Evolutionary conservation across 2,113 vertebrate genomes (phyloP), one percentile per base, ranked within the genome.

Genomic region (Bos javanicus): DNA sequence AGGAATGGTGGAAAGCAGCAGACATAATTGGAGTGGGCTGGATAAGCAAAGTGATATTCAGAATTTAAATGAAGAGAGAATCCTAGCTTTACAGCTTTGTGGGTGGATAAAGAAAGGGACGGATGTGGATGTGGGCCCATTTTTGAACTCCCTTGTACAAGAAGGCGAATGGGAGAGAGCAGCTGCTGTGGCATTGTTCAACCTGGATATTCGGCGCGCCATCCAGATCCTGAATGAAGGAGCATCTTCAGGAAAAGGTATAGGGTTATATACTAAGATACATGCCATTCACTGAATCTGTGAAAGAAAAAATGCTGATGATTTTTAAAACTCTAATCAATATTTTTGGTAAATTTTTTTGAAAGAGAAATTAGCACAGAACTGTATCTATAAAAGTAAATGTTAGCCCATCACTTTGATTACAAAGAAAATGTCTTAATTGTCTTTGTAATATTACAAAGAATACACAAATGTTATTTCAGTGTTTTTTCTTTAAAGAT

Each of bases 211-310:
- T 98, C 99, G 99, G 3, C 98, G 99, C 15, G 99, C 99, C 56
- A 99, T 99, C 98, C 99, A 99, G 98, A 99, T 99, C 98, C 99
- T 99, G 92, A 99, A 99, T 98, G 99, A 99, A 98, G 99, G 99
- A 52, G 99, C 99, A 80, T 99, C 99, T 43, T 99, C 99, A 0
- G 99, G 99, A 94, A 99, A 99, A 99, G 99, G 99, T 99, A 89
- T 0, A 74, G 36, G 50, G 59, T 46, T 84, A 33, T 80, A 23
- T 67, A 81, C 39, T 87, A 67, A 93, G 36, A 80, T 74, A 9
- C 15, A 52, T 33, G 28, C 16, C 30, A 9, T 86, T 94, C 46
- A 5, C 88, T 52, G 54, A 93, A 5, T 80, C 39, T 33, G 76
- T 91, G 84, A 56, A 94, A 90, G 74, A 88, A 95, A 91, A 76